Base-by-base conservation (phyloP, 2,797 vertebrate species). In the Silurus aristotelis region DNA sequence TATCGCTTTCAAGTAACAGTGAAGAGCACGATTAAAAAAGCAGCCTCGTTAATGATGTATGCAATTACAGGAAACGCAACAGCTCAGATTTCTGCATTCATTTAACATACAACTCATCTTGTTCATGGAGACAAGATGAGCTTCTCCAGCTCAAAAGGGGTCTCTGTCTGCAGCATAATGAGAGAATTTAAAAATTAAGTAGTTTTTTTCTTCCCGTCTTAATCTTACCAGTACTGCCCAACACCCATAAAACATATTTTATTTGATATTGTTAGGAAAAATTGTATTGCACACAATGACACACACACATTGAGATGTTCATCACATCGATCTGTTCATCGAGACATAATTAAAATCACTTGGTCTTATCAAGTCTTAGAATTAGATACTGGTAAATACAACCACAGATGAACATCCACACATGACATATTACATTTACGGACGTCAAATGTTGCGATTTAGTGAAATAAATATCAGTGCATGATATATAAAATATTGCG, bases 1-100 rank as follows among this genome's bases (percentile, higher is more conserved):
- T 89, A 89, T 89, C 63, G 22, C 31, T 85, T 52, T 85, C 8
- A 43, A 89, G 87, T 78, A 82, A 83, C 78, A 83, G 56, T 13
- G 22, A 55, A 31, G 25, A 31, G 64, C 20, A 6, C 15, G 20
- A 31, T 7, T 20, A 46, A 22, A 60, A 79, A 83, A 85, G 81
- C 31, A 22, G 22, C 89, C 76, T 85, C 61, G 88, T 88, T 82
- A 60, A 87, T 25, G 52, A 52, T 7, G 22, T 84, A 27, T 72
- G 48, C 46, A 70, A 75, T 80, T 68, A 56, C 76, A 58, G 77
- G 64, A 84, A 73, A 66, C 31, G 38, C 76, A 73, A 48, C 10
- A 60, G 60, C 81, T 66, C 75, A 7, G 70, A 83, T 9, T 61
- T 43, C 66, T 81, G 27, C 52, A 55, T 56, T 52, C 5, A 79